phyloP scores from a whole-genome alignment of 1,140 invertebrate genomes.

The Pseudachorutes palmiensis region DNA sequence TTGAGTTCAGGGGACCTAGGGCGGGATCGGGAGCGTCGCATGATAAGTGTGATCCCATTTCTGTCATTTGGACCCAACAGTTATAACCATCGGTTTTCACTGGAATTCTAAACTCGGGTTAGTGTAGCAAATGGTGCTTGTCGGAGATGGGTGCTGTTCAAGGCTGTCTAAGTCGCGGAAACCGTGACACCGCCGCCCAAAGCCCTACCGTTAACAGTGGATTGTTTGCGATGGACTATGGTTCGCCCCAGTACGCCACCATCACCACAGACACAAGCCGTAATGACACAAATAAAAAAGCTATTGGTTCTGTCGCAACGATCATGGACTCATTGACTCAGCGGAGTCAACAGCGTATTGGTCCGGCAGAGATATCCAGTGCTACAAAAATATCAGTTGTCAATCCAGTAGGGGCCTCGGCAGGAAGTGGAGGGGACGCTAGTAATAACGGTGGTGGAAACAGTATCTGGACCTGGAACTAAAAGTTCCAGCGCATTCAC shows the following conservation, averaged over 20 bases:
- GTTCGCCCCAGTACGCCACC: not conserved
- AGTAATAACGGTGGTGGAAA: not conserved
- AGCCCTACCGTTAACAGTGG: not conserved
- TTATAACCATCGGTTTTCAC: too few species aligned
- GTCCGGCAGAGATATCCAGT: not conserved
- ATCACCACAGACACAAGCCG: not conserved
- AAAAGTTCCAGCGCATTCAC: not conserved
- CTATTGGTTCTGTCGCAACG: not conserved
- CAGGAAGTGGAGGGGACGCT: not conserved
- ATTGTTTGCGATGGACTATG: slow-evolving; percentile 2
- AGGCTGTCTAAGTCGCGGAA: slow-evolving; percentile 4
- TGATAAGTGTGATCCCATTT: too few species aligned
- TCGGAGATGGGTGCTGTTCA: not conserved
- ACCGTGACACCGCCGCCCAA: not conserved
- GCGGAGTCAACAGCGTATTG: not conserved
- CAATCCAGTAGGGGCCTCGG: not conserved
- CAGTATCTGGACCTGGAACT: slow-evolving; percentile 11
- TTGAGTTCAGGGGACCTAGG: too few species aligned
- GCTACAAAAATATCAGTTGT: not conserved
- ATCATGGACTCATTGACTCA: not conserved
- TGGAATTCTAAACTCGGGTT: too few species aligned
- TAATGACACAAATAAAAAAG: not conserved
- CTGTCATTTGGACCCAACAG: too few species aligned
- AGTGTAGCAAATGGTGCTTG: too few species aligned
- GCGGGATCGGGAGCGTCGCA: too few species aligned